Evolutionary conservation across 2,888 invertebrate genomes (phyloP).

Genomic region (Tetrapedia diversipes): DNA sequence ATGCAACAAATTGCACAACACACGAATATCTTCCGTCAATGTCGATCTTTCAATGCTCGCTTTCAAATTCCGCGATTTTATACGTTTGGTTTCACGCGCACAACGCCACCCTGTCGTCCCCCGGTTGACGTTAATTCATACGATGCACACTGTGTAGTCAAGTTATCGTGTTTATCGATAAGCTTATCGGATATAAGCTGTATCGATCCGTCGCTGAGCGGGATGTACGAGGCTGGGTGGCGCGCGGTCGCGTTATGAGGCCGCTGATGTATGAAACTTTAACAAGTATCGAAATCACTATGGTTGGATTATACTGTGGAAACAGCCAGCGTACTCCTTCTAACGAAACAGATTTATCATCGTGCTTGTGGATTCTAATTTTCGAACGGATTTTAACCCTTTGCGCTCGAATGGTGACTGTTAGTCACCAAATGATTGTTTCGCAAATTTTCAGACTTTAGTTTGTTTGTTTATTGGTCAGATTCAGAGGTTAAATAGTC

Average conservation of each 20-base stretch:
- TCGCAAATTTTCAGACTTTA: too few relatives aligned
- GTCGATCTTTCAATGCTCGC: neutral
- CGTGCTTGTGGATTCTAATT: too few relatives aligned
- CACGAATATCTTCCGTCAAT: neutral
- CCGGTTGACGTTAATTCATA: constrained; percentile 16
- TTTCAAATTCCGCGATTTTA: neutral
- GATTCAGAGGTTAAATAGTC: too few relatives aligned
- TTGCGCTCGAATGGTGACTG: too few relatives aligned
- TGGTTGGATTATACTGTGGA: neutral
- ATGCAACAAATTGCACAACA: neutral
- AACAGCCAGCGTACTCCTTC: too few relatives aligned
- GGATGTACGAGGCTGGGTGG: neutral
- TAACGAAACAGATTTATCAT: too few relatives aligned
- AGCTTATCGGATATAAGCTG: constrained; percentile 31
- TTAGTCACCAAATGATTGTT: too few relatives aligned
- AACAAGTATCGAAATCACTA: constrained; percentile 13
- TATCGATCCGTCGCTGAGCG: constrained; percentile 24
- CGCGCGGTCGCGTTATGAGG: neutral
- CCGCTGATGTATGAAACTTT: neutral
- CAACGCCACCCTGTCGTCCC: neutral
- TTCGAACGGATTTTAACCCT: too few relatives aligned
- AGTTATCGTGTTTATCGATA: constrained; percentile 41
- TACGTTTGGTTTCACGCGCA: neutral
- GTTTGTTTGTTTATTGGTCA: too few relatives aligned
- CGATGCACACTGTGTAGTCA: constrained; percentile 3